A percentile compares a stretch with the other conserved stretches of the same genome.
Conservation (phyloP, 2,888 invertebrate genomes). For the Ormyrus thymus region DNA sequence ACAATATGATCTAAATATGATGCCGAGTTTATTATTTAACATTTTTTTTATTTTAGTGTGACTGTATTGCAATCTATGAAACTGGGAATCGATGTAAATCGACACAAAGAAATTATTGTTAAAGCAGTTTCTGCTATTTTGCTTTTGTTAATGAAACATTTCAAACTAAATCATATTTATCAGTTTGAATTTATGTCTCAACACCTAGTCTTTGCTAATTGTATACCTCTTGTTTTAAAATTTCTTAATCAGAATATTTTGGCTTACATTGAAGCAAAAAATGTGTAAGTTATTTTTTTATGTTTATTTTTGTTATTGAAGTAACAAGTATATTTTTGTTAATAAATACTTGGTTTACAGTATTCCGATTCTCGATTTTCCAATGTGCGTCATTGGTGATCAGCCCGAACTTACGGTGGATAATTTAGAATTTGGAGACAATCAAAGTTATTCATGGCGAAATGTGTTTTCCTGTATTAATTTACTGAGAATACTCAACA, state of each 20-base stretch:
- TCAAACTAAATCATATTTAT: conserved; percentile 97
- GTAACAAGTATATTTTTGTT: conserved; percentile 16
- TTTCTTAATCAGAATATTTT: conserved; percentile 99
- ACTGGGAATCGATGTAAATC: conserved; percentile 96
- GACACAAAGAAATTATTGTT: conserved; percentile 99
- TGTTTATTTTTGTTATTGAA: conserved; percentile 15
- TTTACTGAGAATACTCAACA: conserved; percentile 95
- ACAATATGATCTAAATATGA: conserved; percentile 5
- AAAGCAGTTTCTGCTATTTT: conserved; percentile 95
- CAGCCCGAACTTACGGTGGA: conserved; percentile 95
- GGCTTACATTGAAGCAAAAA: conserved; percentile 95
- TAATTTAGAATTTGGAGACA: conserved; percentile 89
- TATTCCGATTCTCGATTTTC: conserved; percentile 95
- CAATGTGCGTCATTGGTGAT: conserved; percentile 95
- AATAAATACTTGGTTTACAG: conserved; percentile 71
- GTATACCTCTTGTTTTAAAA: conserved; percentile 97
- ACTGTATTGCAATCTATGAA: conserved; percentile 96
- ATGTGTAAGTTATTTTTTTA: conserved; percentile 78
- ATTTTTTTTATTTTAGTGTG: conserved; percentile 77
- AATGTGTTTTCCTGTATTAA: conserved; percentile 99
- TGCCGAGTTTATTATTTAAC: conserved; percentile 15
- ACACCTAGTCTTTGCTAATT: conserved; percentile 98
- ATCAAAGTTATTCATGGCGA: conserved; percentile 94
- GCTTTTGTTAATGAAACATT: conserved; percentile 94
- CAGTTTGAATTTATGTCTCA: conserved; percentile 99